Conservation (phyloP, 2,797 vertebrate species). For the Eupleurogrammus muticus region DNA sequence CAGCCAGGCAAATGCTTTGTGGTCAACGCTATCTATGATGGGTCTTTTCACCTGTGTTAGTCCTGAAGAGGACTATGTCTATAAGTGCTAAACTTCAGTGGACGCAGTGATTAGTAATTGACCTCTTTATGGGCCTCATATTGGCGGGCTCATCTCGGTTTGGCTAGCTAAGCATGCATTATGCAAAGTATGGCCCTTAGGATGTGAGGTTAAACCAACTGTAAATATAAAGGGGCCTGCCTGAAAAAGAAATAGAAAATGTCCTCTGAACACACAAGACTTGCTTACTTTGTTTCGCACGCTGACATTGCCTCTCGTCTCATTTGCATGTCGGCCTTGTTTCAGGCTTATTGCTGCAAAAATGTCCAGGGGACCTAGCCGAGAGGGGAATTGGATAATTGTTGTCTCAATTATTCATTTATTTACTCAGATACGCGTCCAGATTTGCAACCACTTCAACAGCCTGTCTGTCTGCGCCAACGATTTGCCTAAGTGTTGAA, state of each 20-base stretch:
- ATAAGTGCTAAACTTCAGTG: neutral
- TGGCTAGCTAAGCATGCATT: neutral
- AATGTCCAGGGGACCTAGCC: conserved; percentile 43
- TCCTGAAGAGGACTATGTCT: neutral
- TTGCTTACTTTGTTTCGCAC: conserved; percentile 14
- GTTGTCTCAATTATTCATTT: conserved; percentile 66
- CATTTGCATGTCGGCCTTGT: conserved; percentile 57
- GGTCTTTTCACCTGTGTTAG: neutral
- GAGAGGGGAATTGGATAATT: conserved; percentile 50
- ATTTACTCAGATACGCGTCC: conserved; percentile 61
- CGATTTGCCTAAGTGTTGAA: conserved; percentile 41
- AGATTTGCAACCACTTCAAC: conserved; percentile 62
- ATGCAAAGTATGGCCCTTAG: neutral
- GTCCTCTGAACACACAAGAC: neutral
- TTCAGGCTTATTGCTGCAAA: conserved; percentile 49
- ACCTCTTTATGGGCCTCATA: neutral
- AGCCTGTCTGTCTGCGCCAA: conserved; percentile 41
- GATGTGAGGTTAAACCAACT: neutral
- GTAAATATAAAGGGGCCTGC: neutral
- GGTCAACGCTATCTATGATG: neutral
- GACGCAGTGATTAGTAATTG: neutral
- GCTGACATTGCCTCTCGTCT: conserved; percentile 34
- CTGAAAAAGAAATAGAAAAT: neutral
- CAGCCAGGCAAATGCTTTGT: neutral
- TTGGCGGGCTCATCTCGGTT: neutral